Evolutionary conservation across 2,888 invertebrate species (phyloP).

Genomic region (Mongoloraphidia duomilia): DNA sequence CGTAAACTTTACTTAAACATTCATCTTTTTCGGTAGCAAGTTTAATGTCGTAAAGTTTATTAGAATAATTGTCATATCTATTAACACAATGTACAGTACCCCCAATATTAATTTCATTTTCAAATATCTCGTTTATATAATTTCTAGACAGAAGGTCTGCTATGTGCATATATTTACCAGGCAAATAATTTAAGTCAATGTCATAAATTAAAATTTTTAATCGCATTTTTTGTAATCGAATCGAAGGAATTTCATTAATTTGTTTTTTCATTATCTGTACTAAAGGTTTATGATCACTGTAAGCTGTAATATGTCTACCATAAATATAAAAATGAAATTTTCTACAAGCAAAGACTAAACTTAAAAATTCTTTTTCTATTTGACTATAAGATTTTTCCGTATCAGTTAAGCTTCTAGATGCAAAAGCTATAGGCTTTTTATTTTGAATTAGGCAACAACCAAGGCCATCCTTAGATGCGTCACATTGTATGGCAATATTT

Average conservation of each 20-base stretch:
- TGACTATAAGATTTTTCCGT: slow-evolving; percentile 15
- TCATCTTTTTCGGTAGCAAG: too few species aligned
- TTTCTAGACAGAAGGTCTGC: too few species aligned
- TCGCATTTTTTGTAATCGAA: slow-evolving; percentile 10
- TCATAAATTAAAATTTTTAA: slow-evolving; percentile 8
- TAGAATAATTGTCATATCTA: too few species aligned
- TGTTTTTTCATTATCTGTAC: slow-evolving; percentile 11
- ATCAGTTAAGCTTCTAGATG: slow-evolving; percentile 13
- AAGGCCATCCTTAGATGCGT: slow-evolving; percentile 11
- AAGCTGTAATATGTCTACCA: slow-evolving; percentile 8
- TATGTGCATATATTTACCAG: too few species aligned
- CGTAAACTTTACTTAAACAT: too few species aligned
- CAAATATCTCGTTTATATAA: too few species aligned
- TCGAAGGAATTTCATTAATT: slow-evolving; percentile 12
- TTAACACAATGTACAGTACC: too few species aligned
- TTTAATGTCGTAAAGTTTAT: too few species aligned
- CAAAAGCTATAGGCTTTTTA: slow-evolving; percentile 12
- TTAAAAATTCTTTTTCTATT: slow-evolving; percentile 17
- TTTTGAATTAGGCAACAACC: slow-evolving; percentile 14
- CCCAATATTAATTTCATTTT: too few species aligned
- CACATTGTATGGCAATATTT: slow-evolving; percentile 10
- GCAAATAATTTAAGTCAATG: too few species aligned
- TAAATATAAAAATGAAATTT: slow-evolving; percentile 16
- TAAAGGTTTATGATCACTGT: slow-evolving; percentile 12
- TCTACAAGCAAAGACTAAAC: slow-evolving; percentile 14